These are phyloP conservation scores for Melieria picta DNA, from an alignment of 2,888 invertebrate genomes.

Conservation along the genomic window DNA sequence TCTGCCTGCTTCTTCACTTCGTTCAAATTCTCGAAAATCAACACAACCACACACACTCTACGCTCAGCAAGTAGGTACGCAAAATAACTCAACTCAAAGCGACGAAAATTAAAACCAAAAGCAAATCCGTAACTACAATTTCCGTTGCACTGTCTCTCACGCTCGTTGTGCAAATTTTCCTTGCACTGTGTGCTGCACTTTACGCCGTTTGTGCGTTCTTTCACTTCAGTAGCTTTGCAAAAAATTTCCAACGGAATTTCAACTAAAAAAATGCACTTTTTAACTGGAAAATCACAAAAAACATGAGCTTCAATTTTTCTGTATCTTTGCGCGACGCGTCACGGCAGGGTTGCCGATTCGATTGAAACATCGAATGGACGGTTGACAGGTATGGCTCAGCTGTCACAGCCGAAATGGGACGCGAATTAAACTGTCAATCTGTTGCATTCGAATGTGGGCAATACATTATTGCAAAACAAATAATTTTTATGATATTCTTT, in stretches of 20 bases:
- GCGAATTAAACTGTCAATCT: too few species aligned
- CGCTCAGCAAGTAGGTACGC: background rate
- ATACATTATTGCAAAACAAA: too few species aligned
- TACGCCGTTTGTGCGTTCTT: too few species aligned
- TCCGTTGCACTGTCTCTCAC: constrained; percentile 13
- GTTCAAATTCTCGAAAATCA: background rate
- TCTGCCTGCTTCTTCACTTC: background rate
- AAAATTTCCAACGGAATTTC: background rate
- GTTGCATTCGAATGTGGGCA: too few species aligned
- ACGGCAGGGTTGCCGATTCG: constrained; percentile 23
- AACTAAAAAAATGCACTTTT: background rate
- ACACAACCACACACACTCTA: constrained; percentile 4
- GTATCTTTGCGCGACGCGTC: constrained; percentile 42
- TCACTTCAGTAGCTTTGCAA: too few species aligned
- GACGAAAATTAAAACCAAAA: constrained; percentile 24
- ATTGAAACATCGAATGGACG: too few species aligned
- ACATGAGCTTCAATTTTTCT: constrained; percentile 40
- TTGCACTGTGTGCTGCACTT: background rate
- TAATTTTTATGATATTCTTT: too few species aligned
- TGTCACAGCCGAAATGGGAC: too few species aligned
- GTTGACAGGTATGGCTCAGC: background rate
- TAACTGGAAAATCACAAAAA: constrained; percentile 32
- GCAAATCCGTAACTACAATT: constrained; percentile 21
- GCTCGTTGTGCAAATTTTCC: constrained; percentile 1
- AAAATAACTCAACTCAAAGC: constrained; percentile 10